Conservation (phyloP, 2,797 vertebrate genomes). For the Sparidentex hasta region DNA sequence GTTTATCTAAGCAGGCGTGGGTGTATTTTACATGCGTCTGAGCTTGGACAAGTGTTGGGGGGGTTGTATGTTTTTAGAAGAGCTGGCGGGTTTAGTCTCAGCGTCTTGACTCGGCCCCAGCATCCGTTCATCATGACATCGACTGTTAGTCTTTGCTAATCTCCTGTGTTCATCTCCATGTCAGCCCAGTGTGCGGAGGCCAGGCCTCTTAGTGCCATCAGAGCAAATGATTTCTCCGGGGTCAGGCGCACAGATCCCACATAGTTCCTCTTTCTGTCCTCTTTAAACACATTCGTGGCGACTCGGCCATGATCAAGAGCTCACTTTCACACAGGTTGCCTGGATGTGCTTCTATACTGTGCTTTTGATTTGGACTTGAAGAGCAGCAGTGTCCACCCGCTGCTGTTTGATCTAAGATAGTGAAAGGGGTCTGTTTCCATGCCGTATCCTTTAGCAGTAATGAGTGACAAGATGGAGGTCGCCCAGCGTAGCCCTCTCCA, state of each 20-base stretch:
- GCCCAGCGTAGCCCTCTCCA: conserved; percentile 42
- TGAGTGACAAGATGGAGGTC: conserved; percentile 60
- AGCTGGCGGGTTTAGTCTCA: conserved; percentile 78
- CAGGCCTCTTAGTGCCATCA: conserved; percentile 61
- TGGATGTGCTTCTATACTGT: conserved; percentile 15
- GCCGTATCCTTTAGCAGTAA: conserved; percentile 52
- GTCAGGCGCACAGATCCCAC: conserved; percentile 74
- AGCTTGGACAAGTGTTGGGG: conserved; percentile 62
- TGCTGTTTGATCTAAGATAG: conserved; percentile 60
- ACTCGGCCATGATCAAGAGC: conserved; percentile 58
- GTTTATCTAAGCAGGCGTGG: conserved; percentile 68
- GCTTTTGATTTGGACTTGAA: conserved; percentile 46
- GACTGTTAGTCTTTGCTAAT: conserved; percentile 84
- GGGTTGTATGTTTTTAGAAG: conserved; percentile 82
- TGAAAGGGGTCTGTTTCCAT: conserved; percentile 35
- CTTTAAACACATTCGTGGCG: conserved; percentile 42
- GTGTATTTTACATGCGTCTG: conserved; percentile 61
- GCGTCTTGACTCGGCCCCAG: conserved; percentile 67
- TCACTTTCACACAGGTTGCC: conserved; percentile 24
- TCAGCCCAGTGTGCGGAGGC: conserved; percentile 54
- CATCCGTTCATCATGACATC: conserved; percentile 84
- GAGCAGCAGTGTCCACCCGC: background rate
- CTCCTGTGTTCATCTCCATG: conserved; percentile 79
- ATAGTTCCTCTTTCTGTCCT: conserved; percentile 47
- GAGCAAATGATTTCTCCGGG: conserved; percentile 77